These are phyloP conservation scores for Orchesella cincta DNA, from an alignment of 1,140 invertebrate species.

Conservation along the genomic window DNA sequence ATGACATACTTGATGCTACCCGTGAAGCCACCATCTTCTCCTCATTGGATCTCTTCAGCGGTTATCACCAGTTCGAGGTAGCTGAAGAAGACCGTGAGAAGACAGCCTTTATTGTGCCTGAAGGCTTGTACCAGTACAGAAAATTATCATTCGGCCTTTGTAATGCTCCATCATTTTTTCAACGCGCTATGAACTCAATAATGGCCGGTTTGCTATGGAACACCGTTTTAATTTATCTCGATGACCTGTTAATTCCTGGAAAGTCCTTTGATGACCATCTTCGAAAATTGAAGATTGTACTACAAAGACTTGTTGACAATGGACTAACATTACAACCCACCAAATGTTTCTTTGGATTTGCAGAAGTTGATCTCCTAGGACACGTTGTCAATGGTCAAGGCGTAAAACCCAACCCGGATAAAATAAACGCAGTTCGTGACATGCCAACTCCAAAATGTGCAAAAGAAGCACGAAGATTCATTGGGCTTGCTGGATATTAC, in stretches of 20 bases:
- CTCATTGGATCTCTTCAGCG: background rate
- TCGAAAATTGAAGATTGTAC: background rate
- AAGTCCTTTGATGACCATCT: background rate
- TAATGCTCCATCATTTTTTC: slow-evolving; percentile 53
- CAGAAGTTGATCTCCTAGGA: background rate
- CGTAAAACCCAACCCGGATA: background rate
- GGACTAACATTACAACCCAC: background rate
- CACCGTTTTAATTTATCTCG: background rate
- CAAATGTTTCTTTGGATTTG: slow-evolving; percentile 10
- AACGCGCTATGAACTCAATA: background rate
- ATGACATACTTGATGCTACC: background rate
- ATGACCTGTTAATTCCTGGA: background rate
- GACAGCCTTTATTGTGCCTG: background rate
- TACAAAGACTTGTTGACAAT: background rate
- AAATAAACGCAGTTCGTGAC: background rate
- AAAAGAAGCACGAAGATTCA: background rate
- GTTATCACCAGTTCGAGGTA: background rate
- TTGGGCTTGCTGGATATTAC: background rate
- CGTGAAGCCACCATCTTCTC: background rate
- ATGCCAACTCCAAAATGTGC: background rate
- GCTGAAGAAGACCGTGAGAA: background rate
- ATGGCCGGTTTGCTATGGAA: background rate
- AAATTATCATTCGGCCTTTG: slow-evolving; percentile 58
- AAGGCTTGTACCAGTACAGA: slow-evolving; percentile 55
- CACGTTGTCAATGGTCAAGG: background rate